These are phyloP conservation scores for Protonemura montana DNA, from an alignment of 2,888 invertebrate species.

Conservation along the genomic window DNA sequence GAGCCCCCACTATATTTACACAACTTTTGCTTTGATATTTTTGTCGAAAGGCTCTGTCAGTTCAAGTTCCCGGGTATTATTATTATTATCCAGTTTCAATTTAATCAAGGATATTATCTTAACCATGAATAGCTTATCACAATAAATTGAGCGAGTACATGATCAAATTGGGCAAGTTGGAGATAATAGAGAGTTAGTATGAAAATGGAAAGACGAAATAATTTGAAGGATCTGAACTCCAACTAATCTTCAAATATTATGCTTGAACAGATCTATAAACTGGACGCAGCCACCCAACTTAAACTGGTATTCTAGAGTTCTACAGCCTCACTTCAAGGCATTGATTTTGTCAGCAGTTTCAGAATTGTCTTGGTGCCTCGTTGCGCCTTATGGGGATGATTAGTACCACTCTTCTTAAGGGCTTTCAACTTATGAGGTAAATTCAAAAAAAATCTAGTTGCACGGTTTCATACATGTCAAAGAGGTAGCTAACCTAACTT, in stretches of 20 bases:
- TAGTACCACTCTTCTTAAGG: no score
- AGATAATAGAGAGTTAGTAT: neutral
- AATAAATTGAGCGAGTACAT: neutral
- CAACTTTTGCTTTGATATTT: neutral
- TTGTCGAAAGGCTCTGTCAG: no score
- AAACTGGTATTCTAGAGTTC: neutral
- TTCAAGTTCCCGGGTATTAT: neutral
- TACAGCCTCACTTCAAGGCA: neutral
- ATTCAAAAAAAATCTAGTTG: no score
- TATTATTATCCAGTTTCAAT: neutral
- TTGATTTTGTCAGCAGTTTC: neutral
- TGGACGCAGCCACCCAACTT: neutral
- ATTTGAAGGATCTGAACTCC: neutral
- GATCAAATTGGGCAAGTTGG: neutral
- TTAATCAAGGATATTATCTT: neutral
- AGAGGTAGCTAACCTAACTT: no score
- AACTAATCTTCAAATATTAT: slow-evolving; percentile 7
- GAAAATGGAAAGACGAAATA: neutral
- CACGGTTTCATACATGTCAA: no score
- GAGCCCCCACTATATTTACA: neutral
- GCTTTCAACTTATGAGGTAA: no score
- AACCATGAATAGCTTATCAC: neutral
- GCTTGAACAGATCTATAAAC: slow-evolving; percentile 12
- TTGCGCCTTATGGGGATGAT: no score
- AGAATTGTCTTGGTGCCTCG: no score